Evolutionary conservation across 2,888 invertebrate species (phyloP).

Genomic region (Drosophila mimetica): DNA sequence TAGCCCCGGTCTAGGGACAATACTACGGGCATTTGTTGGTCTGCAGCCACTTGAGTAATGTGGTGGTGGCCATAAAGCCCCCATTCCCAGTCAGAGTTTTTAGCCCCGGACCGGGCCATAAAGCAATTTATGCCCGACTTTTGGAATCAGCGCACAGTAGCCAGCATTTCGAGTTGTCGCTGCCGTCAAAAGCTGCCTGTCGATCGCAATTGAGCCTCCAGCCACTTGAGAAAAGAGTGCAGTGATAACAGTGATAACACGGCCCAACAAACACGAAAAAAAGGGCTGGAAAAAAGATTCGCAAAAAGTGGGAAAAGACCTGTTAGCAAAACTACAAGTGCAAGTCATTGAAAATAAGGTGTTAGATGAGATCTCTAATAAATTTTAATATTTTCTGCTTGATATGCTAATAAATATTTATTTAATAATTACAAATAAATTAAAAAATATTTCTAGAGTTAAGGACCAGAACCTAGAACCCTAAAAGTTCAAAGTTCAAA

Average conservation of each 20-base stretch:
- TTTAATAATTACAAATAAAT: not conserved
- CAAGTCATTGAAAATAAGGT: too few species aligned
- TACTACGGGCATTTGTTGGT: slow-evolving; percentile 11
- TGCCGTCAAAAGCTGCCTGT: slow-evolving; percentile 26
- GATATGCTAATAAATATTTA: not conserved
- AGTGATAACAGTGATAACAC: slow-evolving; percentile 58
- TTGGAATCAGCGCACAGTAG: slow-evolving; percentile 79
- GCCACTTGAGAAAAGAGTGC: slow-evolving; percentile 69
- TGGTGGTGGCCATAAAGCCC: slow-evolving; percentile 70
- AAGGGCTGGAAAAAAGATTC: slow-evolving; percentile 18
- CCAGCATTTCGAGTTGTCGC: slow-evolving; percentile 32
- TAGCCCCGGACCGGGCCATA: slow-evolving; percentile 53
- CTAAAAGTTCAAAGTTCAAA: slow-evolving; percentile 19
- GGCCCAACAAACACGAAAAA: slow-evolving; percentile 1
- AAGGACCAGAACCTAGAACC: not conserved
- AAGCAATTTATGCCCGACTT: slow-evolving; percentile 79
- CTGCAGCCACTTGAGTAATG: slow-evolving; percentile 76
- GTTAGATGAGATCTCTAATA: not conserved
- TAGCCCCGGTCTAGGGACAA: slow-evolving; percentile 24
- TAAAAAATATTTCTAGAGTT: too few species aligned
- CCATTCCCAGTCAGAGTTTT: slow-evolving; percentile 19
- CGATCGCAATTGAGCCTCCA: slow-evolving; percentile 38
- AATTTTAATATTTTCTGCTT: not conserved
- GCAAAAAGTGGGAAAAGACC: slow-evolving; percentile 6
- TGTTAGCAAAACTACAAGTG: not conserved